Base-by-base conservation (phyloP, 2,113 vertebrate genomes). In the Leptocoma aspasia region DNA sequence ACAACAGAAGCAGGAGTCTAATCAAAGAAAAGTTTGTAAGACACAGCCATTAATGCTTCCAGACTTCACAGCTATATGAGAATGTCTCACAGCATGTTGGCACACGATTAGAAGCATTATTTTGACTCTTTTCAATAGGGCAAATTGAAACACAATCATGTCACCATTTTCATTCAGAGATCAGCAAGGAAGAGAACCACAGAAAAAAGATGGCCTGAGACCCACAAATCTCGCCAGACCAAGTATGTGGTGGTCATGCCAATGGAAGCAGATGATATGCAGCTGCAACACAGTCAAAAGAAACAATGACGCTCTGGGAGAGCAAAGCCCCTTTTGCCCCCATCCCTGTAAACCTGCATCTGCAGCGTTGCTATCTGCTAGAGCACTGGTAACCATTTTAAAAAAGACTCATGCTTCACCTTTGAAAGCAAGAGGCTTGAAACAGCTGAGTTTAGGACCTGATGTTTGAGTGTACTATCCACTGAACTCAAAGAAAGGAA, bases 381-480 rank as follows among this genome's bases (percentile, higher is more conserved):
- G 31, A 65, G 31, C 7, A 30, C 19, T 33, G 7, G 4, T 26
- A 88, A 52, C 8, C 52, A 11, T 56, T 57, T 44, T 2, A 13
- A 59, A 76, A 39, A 27, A 50, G 12, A 1, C 15, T 57, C 2
- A 0, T 41, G n/a, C n/a, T 87, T 23, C 2, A 1, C 13, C 24
- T 89, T 73, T 70, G 68, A 83, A 84, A 86, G 27, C 5, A 49
- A 76, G 7, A 93, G 31, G 12, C 37, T 89, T 77, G 31, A 83
- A 95, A 90, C 10, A 52, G 17, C 9, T 41, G 61, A 54, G 28
- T 86, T 83, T 41, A 63, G 52, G 35, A 79, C n/a, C 28, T 72
- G 26, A 39, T 76, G 15, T 24, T 11, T 35, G 17, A 77, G 15
- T 20, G n/a, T 39, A 28, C 20, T 82, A 12, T 44, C 22, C 4